A percentile compares a stretch with the other conserved stretches of the same genome.
Evolutionary conservation across 92 coral and sea anemone species (phyloP).

Genomic region (Porites cylindrica): DNA sequence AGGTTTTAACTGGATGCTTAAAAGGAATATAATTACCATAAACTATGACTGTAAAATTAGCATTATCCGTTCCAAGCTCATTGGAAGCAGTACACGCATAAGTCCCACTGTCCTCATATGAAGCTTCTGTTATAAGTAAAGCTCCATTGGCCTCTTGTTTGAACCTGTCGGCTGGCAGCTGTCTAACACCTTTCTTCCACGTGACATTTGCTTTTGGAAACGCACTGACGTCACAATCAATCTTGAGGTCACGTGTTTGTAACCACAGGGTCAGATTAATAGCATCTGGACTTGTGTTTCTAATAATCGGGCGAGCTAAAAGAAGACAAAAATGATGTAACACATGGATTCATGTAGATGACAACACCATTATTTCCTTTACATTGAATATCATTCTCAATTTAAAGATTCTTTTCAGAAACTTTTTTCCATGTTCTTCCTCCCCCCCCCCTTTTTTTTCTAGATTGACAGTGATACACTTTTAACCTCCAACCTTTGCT

Average conservation of each 20-base stretch:
- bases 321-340: background rate
- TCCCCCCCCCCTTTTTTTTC: too few species aligned
- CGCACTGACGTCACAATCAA: constrained; percentile 81
- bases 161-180: constrained; percentile 63
- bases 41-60: constrained; percentile 76
- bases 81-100: constrained; percentile 80
- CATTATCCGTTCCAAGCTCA: constrained; percentile 74
- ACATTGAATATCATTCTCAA: background rate
- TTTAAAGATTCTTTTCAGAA: background rate
- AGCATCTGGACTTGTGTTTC: constrained; percentile 35
- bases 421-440: background rate
- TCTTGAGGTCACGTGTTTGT: constrained; percentile 37
- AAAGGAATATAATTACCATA: constrained; percentile 37
- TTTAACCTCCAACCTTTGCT: too few species aligned
- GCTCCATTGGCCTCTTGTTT: constrained; percentile 48
- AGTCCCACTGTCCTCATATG: constrained; percentile 79
- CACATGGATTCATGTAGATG: background rate
- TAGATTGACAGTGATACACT: too few species aligned
- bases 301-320: constrained; percentile 74
- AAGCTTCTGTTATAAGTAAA: constrained; percentile 69
- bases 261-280: constrained; percentile 46
- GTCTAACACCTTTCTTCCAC: constrained; percentile 78
- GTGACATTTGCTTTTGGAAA: constrained; percentile 72
- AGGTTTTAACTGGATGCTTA: too few species aligned
- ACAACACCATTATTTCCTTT: background rate